Base-by-base conservation (phyloP, 2,797 vertebrate species). In the Phoeniculus purpureus region DNA sequence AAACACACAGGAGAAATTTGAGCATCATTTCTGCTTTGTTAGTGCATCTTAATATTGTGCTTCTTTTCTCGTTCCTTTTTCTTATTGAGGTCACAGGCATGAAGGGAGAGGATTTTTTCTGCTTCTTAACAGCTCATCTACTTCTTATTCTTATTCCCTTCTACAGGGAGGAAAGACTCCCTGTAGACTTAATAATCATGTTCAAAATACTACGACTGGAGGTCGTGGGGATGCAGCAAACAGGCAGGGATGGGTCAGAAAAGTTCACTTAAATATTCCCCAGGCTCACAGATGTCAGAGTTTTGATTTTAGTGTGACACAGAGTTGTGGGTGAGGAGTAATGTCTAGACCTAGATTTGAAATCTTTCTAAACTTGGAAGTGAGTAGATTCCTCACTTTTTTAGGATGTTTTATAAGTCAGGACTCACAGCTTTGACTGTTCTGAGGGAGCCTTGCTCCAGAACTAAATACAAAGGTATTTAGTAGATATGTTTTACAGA, bases 1-100 rank as follows among this genome's bases (percentile, higher is more conserved):
- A 91, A 84, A 70, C 48, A 74, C 59, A 59, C 8, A 16, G 50
- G 77, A 91, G 43, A 75, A 81, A 58, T 84, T 67, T 66, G 70
- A 85, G 55, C 67, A 89, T 58, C 59, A 32, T 84, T 96, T 95
- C 52, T 95, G 90, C 90, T 94, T 94, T 89, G 91, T 72, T 91
- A 89, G 90, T 81, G 85, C 9, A 50, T 93, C 31, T 25, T 43
- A 43, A 43, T 16, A 16, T 43, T 67, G 52, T 77, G 62, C 70
- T 95, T 58, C 50, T 91, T 78, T 87, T 56, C 81, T 92, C 27
- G 78, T 88, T 95, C 90, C 21, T 94, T 81, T 91, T 81, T 48
- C 73, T 65, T 92, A 94, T 91, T 90, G 93, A 95, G 87, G 94
- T 95, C 90, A 95, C 29, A 52, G 62, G 34, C 62, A 75, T 47